These are phyloP conservation scores for Nephrotoma guestfalica DNA, from an alignment of 2,888 invertebrate species.

Conservation along the genomic window DNA sequence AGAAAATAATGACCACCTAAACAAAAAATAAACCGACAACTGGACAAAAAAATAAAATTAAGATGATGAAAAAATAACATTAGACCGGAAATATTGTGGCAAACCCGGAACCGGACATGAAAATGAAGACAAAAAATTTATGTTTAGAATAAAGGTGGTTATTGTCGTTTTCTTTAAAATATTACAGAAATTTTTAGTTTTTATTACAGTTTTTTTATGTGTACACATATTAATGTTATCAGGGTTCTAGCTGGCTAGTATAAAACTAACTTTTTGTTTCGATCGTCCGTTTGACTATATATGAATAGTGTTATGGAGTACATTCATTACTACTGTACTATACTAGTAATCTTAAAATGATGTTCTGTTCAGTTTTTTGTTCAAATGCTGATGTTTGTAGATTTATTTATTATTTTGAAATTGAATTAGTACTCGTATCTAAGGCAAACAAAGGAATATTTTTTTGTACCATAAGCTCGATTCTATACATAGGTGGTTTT, in stretches of 20 bases:
- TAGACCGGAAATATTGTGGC: slow-evolving; percentile 7
- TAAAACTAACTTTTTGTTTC: neutral
- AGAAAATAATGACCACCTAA: neutral
- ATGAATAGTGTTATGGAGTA: neutral
- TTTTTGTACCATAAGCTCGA: neutral
- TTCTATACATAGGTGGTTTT: neutral
- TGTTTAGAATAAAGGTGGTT: neutral
- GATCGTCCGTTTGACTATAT: neutral
- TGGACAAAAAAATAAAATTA: neutral
- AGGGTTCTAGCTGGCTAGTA: neutral
- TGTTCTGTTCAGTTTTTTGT: neutral
- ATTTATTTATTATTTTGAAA: neutral
- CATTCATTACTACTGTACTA: neutral
- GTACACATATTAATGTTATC: neutral
- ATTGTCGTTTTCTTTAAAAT: neutral
- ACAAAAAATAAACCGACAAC: neutral
- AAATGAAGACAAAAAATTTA: slow-evolving; percentile 4
- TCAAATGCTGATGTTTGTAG: neutral
- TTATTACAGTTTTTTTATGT: neutral
- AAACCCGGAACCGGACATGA: slow-evolving; percentile 10
- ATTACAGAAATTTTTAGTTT: neutral
- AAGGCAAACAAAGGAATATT: neutral
- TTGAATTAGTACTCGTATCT: neutral
- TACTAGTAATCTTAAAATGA: neutral
- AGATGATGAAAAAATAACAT: neutral